A percentile compares a stretch with the other conserved stretches of the same genome.
These are phyloP conservation scores for Paramacrobiotus metropolitanus DNA, from an alignment of 1,140 invertebrate species.

Conservation along the genomic window DNA sequence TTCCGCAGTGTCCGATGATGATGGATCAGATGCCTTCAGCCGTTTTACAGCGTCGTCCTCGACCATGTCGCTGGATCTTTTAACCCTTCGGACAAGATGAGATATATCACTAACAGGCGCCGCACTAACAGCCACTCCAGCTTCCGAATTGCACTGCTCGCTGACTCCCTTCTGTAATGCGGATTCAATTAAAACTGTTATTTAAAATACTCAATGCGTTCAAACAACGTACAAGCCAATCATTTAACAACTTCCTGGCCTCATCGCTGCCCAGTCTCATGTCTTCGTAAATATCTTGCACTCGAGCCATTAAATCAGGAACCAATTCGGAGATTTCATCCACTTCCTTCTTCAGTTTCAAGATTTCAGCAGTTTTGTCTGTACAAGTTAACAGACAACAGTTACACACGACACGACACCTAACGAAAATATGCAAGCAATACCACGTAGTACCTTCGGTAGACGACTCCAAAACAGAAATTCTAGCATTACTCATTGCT, in stretches of 20 bases:
- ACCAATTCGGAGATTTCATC: neutral
- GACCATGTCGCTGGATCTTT: neutral
- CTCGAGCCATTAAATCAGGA: neutral
- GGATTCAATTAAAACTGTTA: neutral
- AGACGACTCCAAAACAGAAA: no score
- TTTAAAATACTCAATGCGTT: neutral
- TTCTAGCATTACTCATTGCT: no score
- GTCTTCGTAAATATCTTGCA: conserved; percentile 3
- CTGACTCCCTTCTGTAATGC: neutral
- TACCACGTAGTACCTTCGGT: no score
- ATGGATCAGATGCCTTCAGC: neutral
- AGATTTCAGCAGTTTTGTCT: neutral
- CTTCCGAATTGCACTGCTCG: neutral
- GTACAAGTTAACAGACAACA: no score
- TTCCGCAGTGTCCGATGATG: no score
- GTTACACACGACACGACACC: no score
- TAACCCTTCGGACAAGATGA: neutral
- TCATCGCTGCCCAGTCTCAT: neutral
- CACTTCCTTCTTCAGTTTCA: neutral
- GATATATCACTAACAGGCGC: neutral
- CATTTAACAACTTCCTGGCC: neutral
- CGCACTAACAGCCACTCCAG: neutral
- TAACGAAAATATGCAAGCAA: no score
- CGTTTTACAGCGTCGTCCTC: neutral
- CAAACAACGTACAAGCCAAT: neutral